Evolutionary conservation across 1,140 invertebrate genomes (phyloP), one percentile per base, ranked within the genome.

Genomic region (Achroia grisella): DNA sequence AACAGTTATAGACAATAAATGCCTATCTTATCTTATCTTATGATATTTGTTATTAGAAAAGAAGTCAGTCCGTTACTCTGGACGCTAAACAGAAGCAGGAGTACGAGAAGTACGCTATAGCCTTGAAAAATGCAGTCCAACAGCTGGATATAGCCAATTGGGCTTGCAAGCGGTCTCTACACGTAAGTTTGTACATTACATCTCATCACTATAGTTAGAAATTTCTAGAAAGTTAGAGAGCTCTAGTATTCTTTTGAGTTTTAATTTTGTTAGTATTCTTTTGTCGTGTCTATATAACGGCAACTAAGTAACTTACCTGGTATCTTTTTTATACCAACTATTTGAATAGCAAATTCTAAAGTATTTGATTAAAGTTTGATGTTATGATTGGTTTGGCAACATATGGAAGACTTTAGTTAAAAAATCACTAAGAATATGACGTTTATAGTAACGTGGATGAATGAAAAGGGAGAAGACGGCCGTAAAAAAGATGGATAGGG

Each of bases 91-190:
- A 57, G 8, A 55, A 50, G 5, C 39, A 43, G 5, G 31, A 48
- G 39, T 50, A 55, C 17, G 39, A 32, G 3, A 35, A 53, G 14
- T 66, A 70, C 45, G 53, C 57, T 0, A 52, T 56, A n/a, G 42
- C 61, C n/a, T 52, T 82, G 31, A 43, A 48, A 1, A 56, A 50
- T 4, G 70, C 70, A 0, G 50, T 75, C 6, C 53, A 48, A 8
- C 59, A 48, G 0, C 33, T 77, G 9, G 78, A 82, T 27, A 28
- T 68, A 2, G 56, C 63, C 1, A 69, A 71, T 15, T 58, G 65
- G 1, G 45, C 52, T 14, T 71, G 61, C 23, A 56, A 49, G 10
- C 45, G 62, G 17, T 39, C 60, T 0, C 67, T 72, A 5, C 48
- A 66, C 4, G 77, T 81, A 41, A 68, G 60, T 48, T 23, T n/a